Evolutionary conservation across 2,888 invertebrate genomes (phyloP).

Genomic region (Caenorhabditis plicata): DNA sequence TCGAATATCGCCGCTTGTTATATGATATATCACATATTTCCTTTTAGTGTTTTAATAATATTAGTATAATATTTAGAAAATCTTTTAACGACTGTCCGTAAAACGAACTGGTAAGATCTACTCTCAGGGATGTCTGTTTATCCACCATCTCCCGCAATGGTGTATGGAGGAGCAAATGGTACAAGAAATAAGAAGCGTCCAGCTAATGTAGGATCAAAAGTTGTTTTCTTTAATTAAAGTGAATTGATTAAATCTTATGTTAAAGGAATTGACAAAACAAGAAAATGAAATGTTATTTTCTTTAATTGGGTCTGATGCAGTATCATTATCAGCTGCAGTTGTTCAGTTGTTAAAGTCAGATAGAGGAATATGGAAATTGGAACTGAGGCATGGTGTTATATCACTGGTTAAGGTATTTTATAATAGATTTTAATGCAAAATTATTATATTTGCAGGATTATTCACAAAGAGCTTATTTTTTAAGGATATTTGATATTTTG

Average conservation of each 20-base stretch:
- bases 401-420: slow-evolving; percentile 30
- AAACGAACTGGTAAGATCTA: not conserved
- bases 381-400: slow-evolving; percentile 44
- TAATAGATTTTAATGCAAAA: not conserved
- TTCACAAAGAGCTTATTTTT: slow-evolving; percentile 46
- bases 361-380: slow-evolving; percentile 40
- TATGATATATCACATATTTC: too few species aligned
- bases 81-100: not conserved
- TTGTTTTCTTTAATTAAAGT: slow-evolving; percentile 1
- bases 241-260: slow-evolving; percentile 1
- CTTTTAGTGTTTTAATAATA: too few species aligned
- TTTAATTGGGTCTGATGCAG: slow-evolving; percentile 40
- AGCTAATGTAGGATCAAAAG: slow-evolving; percentile 24
- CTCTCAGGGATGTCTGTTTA: slow-evolving; percentile 36
- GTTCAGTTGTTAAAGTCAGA: slow-evolving; percentile 48
- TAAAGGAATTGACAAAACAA: slow-evolving; percentile 28
- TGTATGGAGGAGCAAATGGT: slow-evolving; percentile 28
- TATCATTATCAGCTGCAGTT: slow-evolving; percentile 52
- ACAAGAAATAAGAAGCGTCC: slow-evolving; percentile 20
- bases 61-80: too few species aligned
- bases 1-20: too few species aligned
- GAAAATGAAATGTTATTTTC: slow-evolving; percentile 30
- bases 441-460: slow-evolving; percentile 48
- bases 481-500: slow-evolving; percentile 51
- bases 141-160: slow-evolving; percentile 28